Base-by-base conservation (phyloP, 2,888 invertebrate species). In the Agrotis ipsilon region DNA sequence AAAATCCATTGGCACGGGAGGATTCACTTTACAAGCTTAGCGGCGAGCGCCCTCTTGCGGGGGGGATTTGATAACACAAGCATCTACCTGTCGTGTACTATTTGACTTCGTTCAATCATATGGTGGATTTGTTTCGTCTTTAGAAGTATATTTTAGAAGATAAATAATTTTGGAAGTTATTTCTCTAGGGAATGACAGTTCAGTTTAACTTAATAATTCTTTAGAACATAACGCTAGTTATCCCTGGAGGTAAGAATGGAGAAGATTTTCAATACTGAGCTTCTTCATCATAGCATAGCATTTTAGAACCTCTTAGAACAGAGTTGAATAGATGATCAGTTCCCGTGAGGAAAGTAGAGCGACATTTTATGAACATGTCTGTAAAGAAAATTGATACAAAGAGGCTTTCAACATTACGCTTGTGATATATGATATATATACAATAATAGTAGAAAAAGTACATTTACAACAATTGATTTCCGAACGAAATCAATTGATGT, bases 1-100 rank as follows among this genome's bases (percentile, higher is more conserved):
- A 83, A 79, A 88, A 83, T 83, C 81, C 81, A 84, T 85, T 81
- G 80, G 72, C 70, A 19, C 65, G 66, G 68, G 68, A 62, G 59
- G 66, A 72, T 72, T 80, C 73, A 74, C 70, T 71, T 82, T 63
- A 72, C 52, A 46, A 48, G 66, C 69, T 71, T 71, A 72, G 63
- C 62, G 66, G 21, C 18, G 43, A 19, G 59, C 70, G 72, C 84
- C 63, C 66, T 69, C 70, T 73, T 5, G 63, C 55, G 67, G 52
- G 9, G 9, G 6, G 48, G 60, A 71, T 73, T 21, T 45, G 49
- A 61, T 59, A 57, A 59, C 59, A 54, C 60, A 24, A 55, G 13
- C 55, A 60, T 51, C 61, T 62, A 43, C 46, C 60, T 66, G 59
- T 62, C 78, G 59, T 21, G 16, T 51, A 19, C 14, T 51, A 65